phyloP scores from a whole-genome alignment of 2,888 invertebrate species.

The Brachyptera putata region DNA sequence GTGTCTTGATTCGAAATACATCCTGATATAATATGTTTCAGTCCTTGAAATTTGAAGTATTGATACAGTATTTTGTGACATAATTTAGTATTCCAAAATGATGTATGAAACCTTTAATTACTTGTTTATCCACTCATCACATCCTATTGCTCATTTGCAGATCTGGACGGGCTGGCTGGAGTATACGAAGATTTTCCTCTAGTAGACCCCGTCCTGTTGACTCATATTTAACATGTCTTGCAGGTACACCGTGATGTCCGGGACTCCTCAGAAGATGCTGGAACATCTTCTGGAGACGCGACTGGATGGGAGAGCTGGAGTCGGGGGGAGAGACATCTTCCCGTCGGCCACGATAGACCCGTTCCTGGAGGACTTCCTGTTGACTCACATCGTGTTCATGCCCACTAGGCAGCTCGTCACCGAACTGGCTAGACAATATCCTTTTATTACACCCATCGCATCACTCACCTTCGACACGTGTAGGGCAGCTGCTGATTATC shows the following conservation, averaged over 20 bases:
- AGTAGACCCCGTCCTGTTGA: background rate
- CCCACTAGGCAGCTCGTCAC: constrained; percentile 69
- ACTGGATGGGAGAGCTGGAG: constrained; percentile 56
- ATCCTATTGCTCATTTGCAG: too few species aligned
- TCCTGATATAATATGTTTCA: too few species aligned
- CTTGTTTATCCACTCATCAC: too few species aligned
- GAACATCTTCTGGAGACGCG: constrained; percentile 80
- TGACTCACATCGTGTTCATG: constrained; percentile 80
- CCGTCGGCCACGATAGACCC: constrained; percentile 55
- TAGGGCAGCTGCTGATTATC: too few species aligned
- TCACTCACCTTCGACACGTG: too few species aligned
- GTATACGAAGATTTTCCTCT: too few species aligned
- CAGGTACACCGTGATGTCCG: constrained; percentile 83
- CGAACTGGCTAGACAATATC: constrained; percentile 72
- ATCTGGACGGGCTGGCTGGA: too few species aligned
- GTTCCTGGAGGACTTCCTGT: constrained; percentile 75
- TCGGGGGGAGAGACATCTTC: constrained; percentile 43
- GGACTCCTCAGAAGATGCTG: constrained; percentile 79
- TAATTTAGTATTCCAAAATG: too few species aligned
- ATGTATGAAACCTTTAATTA: too few species aligned
- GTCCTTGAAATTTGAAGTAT: too few species aligned
- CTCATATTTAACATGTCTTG: constrained; percentile 27
- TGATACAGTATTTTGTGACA: too few species aligned
- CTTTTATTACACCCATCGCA: constrained; percentile 50
- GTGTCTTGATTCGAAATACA: too few species aligned